phyloP scores from a whole-genome alignment of 2,888 invertebrate genomes.

The Melolontha melolontha region DNA sequence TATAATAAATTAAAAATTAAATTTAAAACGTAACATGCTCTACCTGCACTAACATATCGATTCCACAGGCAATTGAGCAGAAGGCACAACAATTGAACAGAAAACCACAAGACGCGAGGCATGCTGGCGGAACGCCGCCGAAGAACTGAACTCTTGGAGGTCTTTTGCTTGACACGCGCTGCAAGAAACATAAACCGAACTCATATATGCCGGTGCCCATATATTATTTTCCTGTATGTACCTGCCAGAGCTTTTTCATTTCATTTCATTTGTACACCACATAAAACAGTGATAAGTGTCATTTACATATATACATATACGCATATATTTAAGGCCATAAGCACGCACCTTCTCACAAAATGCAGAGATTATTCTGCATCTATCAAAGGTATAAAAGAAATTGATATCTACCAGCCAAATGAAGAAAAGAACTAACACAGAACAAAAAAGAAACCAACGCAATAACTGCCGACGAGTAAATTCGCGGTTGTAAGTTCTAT shows the following conservation, averaged over 20 bases:
- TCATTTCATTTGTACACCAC: slow-evolving; percentile 15
- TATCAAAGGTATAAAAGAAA: too few species aligned
- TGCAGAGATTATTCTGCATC: too few species aligned
- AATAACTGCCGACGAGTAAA: too few species aligned
- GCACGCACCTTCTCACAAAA: too few species aligned
- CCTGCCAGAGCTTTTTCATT: slow-evolving; percentile 20
- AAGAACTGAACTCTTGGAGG: slow-evolving; percentile 61
- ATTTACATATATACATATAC: slow-evolving; percentile 12
- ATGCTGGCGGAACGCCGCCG: slow-evolving; percentile 61
- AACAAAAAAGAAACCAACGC: too few species aligned
- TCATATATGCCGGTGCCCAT: slow-evolving; percentile 46
- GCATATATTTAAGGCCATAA: not conserved
- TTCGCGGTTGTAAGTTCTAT: not conserved
- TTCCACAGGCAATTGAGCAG: slow-evolving; percentile 50
- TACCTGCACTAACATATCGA: slow-evolving; percentile 53
- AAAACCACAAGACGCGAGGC: slow-evolving; percentile 59
- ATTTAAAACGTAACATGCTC: slow-evolving; percentile 4
- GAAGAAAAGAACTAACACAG: too few species aligned
- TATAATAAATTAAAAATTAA: not conserved
- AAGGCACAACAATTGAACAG: slow-evolving; percentile 53
- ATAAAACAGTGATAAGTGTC: slow-evolving; percentile 20
- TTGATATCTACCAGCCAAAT: too few species aligned
- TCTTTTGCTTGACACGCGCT: slow-evolving; percentile 58
- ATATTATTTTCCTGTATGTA: slow-evolving; percentile 27
- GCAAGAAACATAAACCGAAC: slow-evolving; percentile 47